These are phyloP conservation scores for Ochotona curzoniae DNA, from an alignment of 2,113 vertebrate genomes.

Conservation along the genomic window DNA sequence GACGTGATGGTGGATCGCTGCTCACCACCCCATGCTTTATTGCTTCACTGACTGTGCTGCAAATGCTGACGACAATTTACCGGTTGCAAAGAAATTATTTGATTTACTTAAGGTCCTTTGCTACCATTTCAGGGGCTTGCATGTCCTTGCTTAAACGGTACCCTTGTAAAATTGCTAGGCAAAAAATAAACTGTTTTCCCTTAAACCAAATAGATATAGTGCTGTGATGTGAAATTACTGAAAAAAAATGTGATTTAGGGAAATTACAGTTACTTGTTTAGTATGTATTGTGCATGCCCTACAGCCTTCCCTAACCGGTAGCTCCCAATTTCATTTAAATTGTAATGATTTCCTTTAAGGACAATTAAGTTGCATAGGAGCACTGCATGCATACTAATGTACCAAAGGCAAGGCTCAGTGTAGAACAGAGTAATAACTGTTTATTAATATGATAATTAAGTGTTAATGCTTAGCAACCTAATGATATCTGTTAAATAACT, in stretches of 20 bases:
- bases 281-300: conserved; percentile 86
- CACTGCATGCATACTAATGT: conserved; percentile 86
- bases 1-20: conserved; percentile 59
- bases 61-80: conserved; percentile 79
- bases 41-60: conserved; percentile 78
- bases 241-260: conserved; percentile 85
- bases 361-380: conserved; percentile 87
- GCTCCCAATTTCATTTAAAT: conserved; percentile 90
- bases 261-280: conserved; percentile 87
- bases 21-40: conserved; percentile 75
- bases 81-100: conserved; percentile 79
- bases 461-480: conserved; percentile 87
- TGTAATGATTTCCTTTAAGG: conserved; percentile 91
- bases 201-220: conserved; percentile 86
- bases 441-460: conserved; percentile 91
- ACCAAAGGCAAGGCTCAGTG: conserved; percentile 78
- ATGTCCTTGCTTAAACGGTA: conserved; percentile 83
- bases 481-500: conserved; percentile 89
- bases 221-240: conserved; percentile 85
- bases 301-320: conserved; percentile 87
- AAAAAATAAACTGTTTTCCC: conserved; percentile 84
- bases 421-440: conserved; percentile 87
- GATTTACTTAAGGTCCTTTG: conserved; percentile 74
- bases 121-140: conserved; percentile 70
- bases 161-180: conserved; percentile 81